Conservation (phyloP, 2,797 vertebrate species). For the Pipistrellus kuhlii region DNA sequence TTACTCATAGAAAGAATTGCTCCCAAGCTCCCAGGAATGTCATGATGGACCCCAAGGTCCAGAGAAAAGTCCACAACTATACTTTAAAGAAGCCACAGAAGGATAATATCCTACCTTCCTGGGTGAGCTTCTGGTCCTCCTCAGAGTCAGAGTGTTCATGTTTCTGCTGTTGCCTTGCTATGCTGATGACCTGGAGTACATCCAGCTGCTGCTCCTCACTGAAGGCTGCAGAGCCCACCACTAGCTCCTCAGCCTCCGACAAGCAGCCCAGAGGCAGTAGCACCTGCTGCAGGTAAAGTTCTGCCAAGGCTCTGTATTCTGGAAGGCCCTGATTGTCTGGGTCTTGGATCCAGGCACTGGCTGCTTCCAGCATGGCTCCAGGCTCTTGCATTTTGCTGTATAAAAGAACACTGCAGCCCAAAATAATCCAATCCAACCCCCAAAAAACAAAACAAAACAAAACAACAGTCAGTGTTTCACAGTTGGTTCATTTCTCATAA, state of each 20-base stretch:
- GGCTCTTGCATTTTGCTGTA: slow-evolving; percentile 93
- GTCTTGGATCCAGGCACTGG: slow-evolving; percentile 90
- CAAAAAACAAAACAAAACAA: background rate
- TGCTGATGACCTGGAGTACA: slow-evolving; percentile 79
- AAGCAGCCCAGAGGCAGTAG: slow-evolving; percentile 90
- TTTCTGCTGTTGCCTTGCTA: slow-evolving; percentile 38
- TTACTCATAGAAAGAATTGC: background rate
- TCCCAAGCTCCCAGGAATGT: background rate
- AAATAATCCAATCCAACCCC: slow-evolving; percentile 17
- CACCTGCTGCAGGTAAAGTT: slow-evolving; percentile 91
- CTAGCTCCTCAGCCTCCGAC: slow-evolving; percentile 89
- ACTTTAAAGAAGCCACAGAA: background rate
- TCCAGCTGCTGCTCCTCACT: slow-evolving; percentile 87
- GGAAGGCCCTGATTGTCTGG: slow-evolving; percentile 84
- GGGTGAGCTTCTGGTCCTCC: slow-evolving; percentile 59
- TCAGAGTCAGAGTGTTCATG: background rate
- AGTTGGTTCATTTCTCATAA: background rate
- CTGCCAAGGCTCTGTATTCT: slow-evolving; percentile 89
- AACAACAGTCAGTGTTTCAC: slow-evolving; percentile 25
- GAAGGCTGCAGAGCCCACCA: slow-evolving; percentile 84
- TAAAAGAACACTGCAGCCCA: slow-evolving; percentile 91
- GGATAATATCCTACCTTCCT: slow-evolving; percentile 81
- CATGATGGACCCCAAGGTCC: background rate
- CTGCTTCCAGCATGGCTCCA: slow-evolving; percentile 88
- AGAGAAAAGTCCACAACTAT: background rate